Evolutionary conservation across 2,797 vertebrate genomes (phyloP), one percentile per base, ranked within the genome.

Genomic region (Lophius americanus): DNA sequence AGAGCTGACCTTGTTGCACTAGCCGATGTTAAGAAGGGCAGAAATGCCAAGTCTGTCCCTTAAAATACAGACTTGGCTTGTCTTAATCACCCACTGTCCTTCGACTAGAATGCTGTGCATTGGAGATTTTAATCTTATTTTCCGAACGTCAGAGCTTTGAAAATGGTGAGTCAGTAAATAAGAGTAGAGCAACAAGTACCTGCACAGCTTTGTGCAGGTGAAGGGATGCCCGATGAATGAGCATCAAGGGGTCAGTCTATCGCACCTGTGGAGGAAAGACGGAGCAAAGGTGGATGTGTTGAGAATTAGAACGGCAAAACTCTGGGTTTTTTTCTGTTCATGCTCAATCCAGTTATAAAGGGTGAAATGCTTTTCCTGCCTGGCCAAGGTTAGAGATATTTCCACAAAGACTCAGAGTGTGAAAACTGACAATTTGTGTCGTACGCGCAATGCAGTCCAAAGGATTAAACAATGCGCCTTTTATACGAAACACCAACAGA

Each of bases 401-500:
- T 79, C 43, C 50, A 42, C 60, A 68, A 42, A 70, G 49, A 51
- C 54, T 54, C 35, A 61, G 79, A 67, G 60, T n/a, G 14, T 64
- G 35, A 70, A 68, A 75, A 42, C 43, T 53, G 51, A 51, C 66
- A 10, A 12, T 42, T 39, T 64, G 58, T n/a, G 36, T 23, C 7
- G 47, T 64, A 9, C 54, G 33, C 57, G 32, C 46, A 56, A 51
- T 68, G 48, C 41, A 64, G 23, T 68, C 60, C 39, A 70, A 68
- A 73, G 60, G 8, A 59, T 75, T 63, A n/a, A 60, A 76, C 60
- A 66, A 58, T 68, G 10, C 41, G 69, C 65, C 49, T 78, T 75
- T 70, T 62, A 68, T 74, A 75, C 47, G 14, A 38, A 4, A 38
- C 37, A 38, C 37, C 46, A n/a, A 32, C 33, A 60, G 35, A 44